phyloP scores from a whole-genome alignment of 2,888 invertebrate species.

The Kuschelorhynchus macadamiae region DNA sequence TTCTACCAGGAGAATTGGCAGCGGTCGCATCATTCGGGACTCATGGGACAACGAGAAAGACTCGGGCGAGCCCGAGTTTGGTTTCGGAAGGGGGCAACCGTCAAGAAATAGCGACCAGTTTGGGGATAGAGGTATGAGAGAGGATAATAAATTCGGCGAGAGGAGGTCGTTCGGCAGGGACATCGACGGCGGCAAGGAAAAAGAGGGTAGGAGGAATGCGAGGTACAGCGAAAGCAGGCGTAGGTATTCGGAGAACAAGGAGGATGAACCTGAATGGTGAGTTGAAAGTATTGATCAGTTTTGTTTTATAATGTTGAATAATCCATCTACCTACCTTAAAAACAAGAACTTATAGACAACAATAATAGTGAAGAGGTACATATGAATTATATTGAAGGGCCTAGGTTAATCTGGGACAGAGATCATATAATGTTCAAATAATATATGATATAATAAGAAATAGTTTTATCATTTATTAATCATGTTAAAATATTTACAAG shows the following conservation, averaged over 20 bases:
- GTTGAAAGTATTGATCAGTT: conserved; percentile 18
- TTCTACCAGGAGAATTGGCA: conserved; percentile 80
- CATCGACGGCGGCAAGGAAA: conserved; percentile 65
- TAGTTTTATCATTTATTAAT: too few species aligned
- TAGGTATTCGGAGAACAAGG: conserved; percentile 52
- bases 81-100: conserved; percentile 51
- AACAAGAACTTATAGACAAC: too few species aligned
- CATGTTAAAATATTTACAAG: too few species aligned
- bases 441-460: too few species aligned
- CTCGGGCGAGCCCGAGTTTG: conserved; percentile 54
- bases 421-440: too few species aligned
- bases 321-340: too few species aligned
- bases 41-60: conserved; percentile 57
- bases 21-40: conserved; percentile 82
- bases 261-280: conserved; percentile 67
- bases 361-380: too few species aligned
- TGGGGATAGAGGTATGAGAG: conserved; percentile 43
- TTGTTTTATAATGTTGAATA: too few species aligned
- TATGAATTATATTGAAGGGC: too few species aligned
- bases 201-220: conserved; percentile 59
- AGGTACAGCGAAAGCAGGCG: conserved; percentile 59
- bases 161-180: conserved; percentile 72
- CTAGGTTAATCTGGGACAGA: too few species aligned
- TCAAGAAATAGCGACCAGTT: conserved; percentile 54
- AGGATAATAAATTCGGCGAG: conserved; percentile 33